Base-by-base conservation (phyloP, 2,888 invertebrate genomes). In the Epirrita christyi region DNA sequence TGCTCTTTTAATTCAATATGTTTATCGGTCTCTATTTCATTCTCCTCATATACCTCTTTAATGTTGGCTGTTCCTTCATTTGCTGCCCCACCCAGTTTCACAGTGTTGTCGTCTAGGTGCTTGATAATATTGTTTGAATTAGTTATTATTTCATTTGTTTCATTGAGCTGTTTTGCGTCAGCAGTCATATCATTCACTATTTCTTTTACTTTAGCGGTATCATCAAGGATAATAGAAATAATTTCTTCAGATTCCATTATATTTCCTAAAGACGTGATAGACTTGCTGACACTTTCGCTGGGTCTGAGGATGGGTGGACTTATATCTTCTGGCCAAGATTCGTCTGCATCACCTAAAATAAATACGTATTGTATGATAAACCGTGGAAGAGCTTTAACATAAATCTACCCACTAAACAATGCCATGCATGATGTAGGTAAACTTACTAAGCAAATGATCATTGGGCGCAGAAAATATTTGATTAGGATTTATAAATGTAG, bases 181-280 rank as follows among this genome's bases (percentile, higher is more conserved):
- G 9, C 0, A 10, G 6, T 32, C 13, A 6, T 27, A 34, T 47
- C 36, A n/a, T 41, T 34, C n/a, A 27, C 8, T 29, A 27, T 27
- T 32, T 2, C 11, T 2, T 29, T 28, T 34, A n/a, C 6, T 28
- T 40, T 14, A 15, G 10, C 6, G 6, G 50, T 59, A 32, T 47
- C 34, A 43, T 49, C 53, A 38, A 46, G 34, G 40, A 64, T 57
- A 28, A 47, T 10, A 45, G 65, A 62, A 6, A 15, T 28, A 28
- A 57, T 72, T 68, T 88, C 87, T 32, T 88, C 82, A 7, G 42
- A 56, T 76, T 90, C 90, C 41, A 63, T 59, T 59, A 91, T 81
- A 43, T 66, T 78, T 40, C 89, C 89, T 29, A 91, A 68, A 6
- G 90, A 90, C 46, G 74, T 74, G 14, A 88, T 67, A 27, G 89